phyloP scores from a whole-genome alignment of 2,888 invertebrate species.

The Biston stratarius region DNA sequence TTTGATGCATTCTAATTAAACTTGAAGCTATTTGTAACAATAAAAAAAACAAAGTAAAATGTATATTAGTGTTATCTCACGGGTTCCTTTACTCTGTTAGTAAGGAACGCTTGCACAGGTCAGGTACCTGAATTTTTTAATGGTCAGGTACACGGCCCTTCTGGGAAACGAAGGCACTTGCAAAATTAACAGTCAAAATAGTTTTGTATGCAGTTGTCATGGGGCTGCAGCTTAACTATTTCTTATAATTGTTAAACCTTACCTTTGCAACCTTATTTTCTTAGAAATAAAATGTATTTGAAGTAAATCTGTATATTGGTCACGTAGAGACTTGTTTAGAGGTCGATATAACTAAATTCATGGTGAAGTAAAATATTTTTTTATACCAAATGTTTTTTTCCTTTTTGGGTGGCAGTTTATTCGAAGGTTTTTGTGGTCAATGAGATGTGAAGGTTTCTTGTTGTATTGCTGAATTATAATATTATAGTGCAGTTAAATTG shows the following conservation, averaged over 20 bases:
- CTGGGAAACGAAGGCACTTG: slow-evolving; percentile 31
- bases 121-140: slow-evolving; percentile 64
- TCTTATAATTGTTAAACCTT: not conserved
- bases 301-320: slow-evolving; percentile 31
- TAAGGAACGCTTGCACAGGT: slow-evolving; percentile 56
- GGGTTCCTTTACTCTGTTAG: slow-evolving; percentile 48
- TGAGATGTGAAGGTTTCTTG: slow-evolving; percentile 53
- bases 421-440: slow-evolving; percentile 47
- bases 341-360: slow-evolving; percentile 51
- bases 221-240: slow-evolving; percentile 12
- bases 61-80: not conserved
- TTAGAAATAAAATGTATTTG: slow-evolving; percentile 17
- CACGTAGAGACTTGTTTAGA: slow-evolving; percentile 41
- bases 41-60: not conserved
- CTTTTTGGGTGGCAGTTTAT: slow-evolving; percentile 46
- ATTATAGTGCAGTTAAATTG: not conserved
- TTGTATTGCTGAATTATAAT: slow-evolving; percentile 9
- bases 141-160: slow-evolving; percentile 59
- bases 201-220: slow-evolving; percentile 25
- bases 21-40: not conserved
- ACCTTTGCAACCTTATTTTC: slow-evolving; percentile 24
- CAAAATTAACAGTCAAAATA: slow-evolving; percentile 34
- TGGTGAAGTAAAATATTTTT: slow-evolving; percentile 38
- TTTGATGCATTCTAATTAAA: not conserved
- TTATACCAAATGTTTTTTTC: slow-evolving; percentile 21